Percentiles rank a stretch among this genome's conserved stretches.
phyloP scores from a whole-genome alignment of 2,888 invertebrate species.

The Dione juno region DNA sequence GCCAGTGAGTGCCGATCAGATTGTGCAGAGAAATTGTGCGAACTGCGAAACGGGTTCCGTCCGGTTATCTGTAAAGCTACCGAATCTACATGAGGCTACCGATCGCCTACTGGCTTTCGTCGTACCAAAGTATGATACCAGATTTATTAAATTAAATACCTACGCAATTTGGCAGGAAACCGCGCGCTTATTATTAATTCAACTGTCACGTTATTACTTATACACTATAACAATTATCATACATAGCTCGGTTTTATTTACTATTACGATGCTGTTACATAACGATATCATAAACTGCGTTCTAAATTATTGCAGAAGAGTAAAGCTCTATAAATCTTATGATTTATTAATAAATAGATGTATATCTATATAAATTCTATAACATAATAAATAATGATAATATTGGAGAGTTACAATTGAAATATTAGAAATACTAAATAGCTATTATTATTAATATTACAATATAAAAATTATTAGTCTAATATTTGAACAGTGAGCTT shows the following conservation, averaged over 20 bases:
- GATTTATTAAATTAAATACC: constrained; percentile 58
- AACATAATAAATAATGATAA: neutral
- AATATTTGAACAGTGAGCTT: constrained; percentile 37
- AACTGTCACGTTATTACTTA: constrained; percentile 21
- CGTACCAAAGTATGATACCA: constrained; percentile 54
- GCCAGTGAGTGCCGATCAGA: constrained; percentile 66
- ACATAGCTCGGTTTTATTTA: constrained; percentile 1
- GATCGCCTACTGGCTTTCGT: constrained; percentile 62
- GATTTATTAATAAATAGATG: neutral
- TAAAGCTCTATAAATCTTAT: neutral
- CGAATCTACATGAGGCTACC: constrained; percentile 64
- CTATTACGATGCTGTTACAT: neutral
- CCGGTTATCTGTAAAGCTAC: constrained; percentile 63
- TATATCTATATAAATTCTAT: no score
- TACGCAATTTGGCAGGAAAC: constrained; percentile 53
- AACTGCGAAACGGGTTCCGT: constrained; percentile 70
- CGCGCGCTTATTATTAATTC: constrained; percentile 18
- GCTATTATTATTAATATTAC: constrained; percentile 26
- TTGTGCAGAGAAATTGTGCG: constrained; percentile 70
- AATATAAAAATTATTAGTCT: constrained; percentile 28
- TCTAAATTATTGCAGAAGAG: neutral
- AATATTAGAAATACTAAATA: constrained; percentile 12
- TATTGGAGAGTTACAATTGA: constrained; percentile 2
- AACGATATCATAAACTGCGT: neutral
- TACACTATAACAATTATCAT: neutral